A percentile compares a stretch with the other conserved stretches of the same genome.
Evolutionary conservation across 2,113 vertebrate species (phyloP).

Genomic region (Callionymus lyra): DNA sequence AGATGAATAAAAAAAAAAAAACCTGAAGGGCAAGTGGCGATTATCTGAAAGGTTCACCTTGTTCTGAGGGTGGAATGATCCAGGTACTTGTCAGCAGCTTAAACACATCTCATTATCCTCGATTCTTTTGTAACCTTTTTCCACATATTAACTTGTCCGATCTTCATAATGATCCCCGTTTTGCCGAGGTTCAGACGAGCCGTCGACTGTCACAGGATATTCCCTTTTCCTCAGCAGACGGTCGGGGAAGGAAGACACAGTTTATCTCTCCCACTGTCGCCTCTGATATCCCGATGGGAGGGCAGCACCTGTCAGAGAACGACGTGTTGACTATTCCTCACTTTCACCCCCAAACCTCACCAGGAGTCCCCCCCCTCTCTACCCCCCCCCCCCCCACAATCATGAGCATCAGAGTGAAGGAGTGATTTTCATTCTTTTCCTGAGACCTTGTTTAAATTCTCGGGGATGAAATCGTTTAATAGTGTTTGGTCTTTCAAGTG

Average conservation of each 20-base stretch:
- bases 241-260: conserved; percentile 1
- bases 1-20: too few species aligned
- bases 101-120: conserved; percentile 11
- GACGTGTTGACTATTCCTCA: conserved; percentile 6
- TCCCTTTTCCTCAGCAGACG: conserved; percentile 3
- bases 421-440: background rate
- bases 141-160: conserved; percentile 17
- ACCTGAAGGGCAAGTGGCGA: conserved; percentile 20
- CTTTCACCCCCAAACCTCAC: background rate
- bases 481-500: conserved; percentile 26
- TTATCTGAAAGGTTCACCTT: conserved; percentile 10
- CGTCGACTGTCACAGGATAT: conserved; percentile 31
- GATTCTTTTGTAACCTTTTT: conserved; percentile 24
- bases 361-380: background rate
- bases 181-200: conserved; percentile 17
- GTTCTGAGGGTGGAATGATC: background rate
- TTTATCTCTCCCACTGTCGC: conserved; percentile 27
- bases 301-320: conserved; percentile 18
- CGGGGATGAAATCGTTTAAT: conserved; percentile 53
- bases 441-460: conserved; percentile 25
- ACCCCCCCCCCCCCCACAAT: too few species aligned
- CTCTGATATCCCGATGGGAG: conserved; percentile 8
- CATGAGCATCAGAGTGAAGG: conserved; percentile 43
- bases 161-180: conserved; percentile 22
- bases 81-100: conserved; percentile 22